phyloP scores from a whole-genome alignment of 2,113 vertebrate species.

The Dicrurus megarhynchus region DNA sequence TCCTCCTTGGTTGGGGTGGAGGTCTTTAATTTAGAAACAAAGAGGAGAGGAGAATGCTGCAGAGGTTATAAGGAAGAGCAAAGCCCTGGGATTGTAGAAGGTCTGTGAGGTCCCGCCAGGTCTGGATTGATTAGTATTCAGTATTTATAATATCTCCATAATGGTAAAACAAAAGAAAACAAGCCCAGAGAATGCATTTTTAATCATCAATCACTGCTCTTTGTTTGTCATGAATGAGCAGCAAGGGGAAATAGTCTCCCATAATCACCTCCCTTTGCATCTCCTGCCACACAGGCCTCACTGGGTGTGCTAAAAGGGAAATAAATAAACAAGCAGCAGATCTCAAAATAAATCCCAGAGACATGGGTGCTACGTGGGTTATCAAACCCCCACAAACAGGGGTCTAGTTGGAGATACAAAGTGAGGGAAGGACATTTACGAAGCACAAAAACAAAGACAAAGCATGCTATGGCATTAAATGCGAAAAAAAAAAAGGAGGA shows the following conservation, averaged over 20 bases:
- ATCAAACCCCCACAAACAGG: slow-evolving; percentile 36
- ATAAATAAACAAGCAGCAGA: slow-evolving; percentile 77
- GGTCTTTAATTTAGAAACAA: not conserved
- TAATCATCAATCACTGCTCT: slow-evolving; percentile 88
- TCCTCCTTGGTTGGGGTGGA: not conserved
- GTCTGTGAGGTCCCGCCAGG: slow-evolving; percentile 75
- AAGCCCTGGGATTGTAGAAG: slow-evolving; percentile 65
- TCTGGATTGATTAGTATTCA: slow-evolving; percentile 85
- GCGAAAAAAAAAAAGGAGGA: not conserved
- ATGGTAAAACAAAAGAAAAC: slow-evolving; percentile 87
- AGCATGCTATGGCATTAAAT: not conserved
- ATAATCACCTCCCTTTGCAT: slow-evolving; percentile 81
- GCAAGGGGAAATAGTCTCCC: slow-evolving; percentile 80
- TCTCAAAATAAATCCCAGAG: slow-evolving; percentile 76
- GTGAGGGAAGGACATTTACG: not conserved
- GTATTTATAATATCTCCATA: slow-evolving; percentile 85
- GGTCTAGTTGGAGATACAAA: not conserved
- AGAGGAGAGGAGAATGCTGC: not conserved
- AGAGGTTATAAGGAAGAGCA: slow-evolving; percentile 31
- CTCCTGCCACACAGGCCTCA: slow-evolving; percentile 71
- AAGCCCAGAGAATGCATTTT: slow-evolving; percentile 84
- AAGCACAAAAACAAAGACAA: slow-evolving; percentile 40
- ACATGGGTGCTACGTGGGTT: slow-evolving; percentile 71
- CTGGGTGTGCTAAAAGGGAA: slow-evolving; percentile 74
- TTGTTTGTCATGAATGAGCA: slow-evolving; percentile 85